A percentile compares a stretch with the other conserved stretches of the same genome.
Conservation (phyloP, 2,113 vertebrate genomes). For the Gallinago paraguaiae region DNA sequence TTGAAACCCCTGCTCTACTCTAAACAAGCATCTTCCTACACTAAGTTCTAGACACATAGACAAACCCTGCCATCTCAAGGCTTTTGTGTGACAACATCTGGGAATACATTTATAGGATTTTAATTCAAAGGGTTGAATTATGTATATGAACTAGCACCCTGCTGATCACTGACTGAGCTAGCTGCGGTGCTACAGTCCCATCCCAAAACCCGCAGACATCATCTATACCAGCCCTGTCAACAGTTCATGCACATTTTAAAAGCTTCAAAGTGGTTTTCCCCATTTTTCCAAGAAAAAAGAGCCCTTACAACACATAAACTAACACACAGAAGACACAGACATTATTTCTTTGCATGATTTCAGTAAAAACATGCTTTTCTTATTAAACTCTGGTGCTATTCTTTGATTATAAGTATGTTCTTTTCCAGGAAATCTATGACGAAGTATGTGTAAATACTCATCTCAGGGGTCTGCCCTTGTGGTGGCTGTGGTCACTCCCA, state of each 20-base stretch:
- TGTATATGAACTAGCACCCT: not conserved
- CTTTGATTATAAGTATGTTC: not conserved
- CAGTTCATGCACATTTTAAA: not conserved
- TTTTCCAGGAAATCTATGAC: slow-evolving; percentile 1
- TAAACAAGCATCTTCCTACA: not conserved
- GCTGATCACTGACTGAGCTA: not conserved
- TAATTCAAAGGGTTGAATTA: not conserved
- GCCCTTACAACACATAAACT: not conserved
- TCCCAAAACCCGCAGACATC: not conserved
- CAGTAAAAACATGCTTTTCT: slow-evolving; percentile 31
- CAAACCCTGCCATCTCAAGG: not conserved
- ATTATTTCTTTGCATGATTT: slow-evolving; percentile 16
- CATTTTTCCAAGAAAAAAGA: not conserved
- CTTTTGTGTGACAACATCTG: not conserved
- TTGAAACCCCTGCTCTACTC: not conserved
- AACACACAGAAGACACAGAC: not conserved
- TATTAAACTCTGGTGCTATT: slow-evolving; percentile 2
- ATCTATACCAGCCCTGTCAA: not conserved
- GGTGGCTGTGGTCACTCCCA: not conserved
- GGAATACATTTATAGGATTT: not conserved
- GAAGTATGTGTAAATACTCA: not conserved
- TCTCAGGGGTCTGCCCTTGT: not conserved
- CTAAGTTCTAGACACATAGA: not conserved
- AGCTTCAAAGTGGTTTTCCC: not conserved
- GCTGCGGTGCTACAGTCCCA: not conserved